Base-by-base conservation (phyloP, 2,797 vertebrate species). In the Natrix natrix region DNA sequence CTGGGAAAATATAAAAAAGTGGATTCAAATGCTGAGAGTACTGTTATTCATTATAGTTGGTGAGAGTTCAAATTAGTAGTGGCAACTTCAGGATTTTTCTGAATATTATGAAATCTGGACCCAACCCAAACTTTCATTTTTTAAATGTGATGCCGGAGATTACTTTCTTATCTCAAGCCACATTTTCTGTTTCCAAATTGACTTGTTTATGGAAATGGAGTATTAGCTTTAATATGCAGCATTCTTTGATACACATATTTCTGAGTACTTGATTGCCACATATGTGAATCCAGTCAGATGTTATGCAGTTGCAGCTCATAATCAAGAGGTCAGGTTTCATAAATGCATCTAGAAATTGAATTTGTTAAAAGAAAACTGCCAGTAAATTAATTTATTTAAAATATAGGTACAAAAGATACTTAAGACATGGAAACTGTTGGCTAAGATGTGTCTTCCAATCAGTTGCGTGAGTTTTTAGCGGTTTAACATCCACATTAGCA, bases 271-370 rank as follows among this genome's bases (percentile, higher is more conserved):
- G 54, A 48, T 14, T 86, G 12, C 32, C 43, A 59, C 32, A 24
- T 16, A 56, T 24, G 86, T 86, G 52, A 92, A 92, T 48, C 78
- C 43, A 66, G 37, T 20, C 57, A 37, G n/a, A 66, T 66, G 78
- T 43, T 87, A 24, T 8, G 32, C 61, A 69, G 6, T 28, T 57
- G 10, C 56, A 48, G 43, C 11, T 60, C 17, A 52, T 32, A 78
- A 43, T 43, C 74, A 48, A 26, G 32, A 61, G 32, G 17, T 52
- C 69, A 86, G 54, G 86, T 52, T 90, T 32, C 89, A 87, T 90
- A 24, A 90, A 87, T 61, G 66, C 86, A 87, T 52, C 60, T 66
- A 90, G 83, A 90, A 93, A 66, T 37, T 52, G 11, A 90, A 91
- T 93, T 78, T 88, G n/a, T 54, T 56, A 10, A 48, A 87, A 88